These are phyloP conservation scores for Oophaga pumilio DNA, from an alignment of 2,113 vertebrate species.

Conservation along the genomic window DNA sequence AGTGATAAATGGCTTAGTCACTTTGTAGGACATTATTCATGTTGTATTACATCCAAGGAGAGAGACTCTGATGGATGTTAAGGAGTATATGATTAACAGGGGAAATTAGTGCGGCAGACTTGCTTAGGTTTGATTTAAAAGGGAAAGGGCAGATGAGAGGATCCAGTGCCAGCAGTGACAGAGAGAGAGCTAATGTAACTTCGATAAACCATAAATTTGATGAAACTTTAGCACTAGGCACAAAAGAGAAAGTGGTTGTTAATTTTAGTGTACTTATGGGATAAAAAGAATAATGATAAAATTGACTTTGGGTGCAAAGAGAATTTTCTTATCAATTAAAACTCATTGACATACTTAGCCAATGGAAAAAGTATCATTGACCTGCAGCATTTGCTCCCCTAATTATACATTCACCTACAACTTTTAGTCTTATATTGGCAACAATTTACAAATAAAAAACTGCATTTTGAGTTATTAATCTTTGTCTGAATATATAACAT, in stretches of 20 bases:
- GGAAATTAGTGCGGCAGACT: conserved; percentile 52
- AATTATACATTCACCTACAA: background rate
- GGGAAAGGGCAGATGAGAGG: conserved; percentile 57
- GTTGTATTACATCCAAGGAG: conserved; percentile 56
- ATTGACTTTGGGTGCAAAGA: conserved; percentile 30
- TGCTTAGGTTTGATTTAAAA: conserved; percentile 57
- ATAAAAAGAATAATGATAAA: conserved; percentile 14
- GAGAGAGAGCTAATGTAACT: conserved; percentile 56
- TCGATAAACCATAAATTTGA: conserved; percentile 58
- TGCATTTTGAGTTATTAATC: too few relatives aligned
- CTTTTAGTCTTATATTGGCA: background rate
- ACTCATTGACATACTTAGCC: background rate
- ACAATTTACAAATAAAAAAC: background rate
- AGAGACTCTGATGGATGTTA: conserved; percentile 57
- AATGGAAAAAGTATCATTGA: background rate
- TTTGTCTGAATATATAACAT: too few relatives aligned
- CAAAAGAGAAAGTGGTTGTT: conserved; percentile 44
- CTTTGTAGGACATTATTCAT: conserved; percentile 58
- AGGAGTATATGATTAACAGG: conserved; percentile 58
- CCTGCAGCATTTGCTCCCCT: background rate
- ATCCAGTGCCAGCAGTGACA: conserved; percentile 50
- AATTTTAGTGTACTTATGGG: conserved; percentile 31
- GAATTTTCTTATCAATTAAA: conserved; percentile 23
- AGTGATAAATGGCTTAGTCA: conserved; percentile 56
- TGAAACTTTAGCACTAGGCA: conserved; percentile 47